Evolutionary conservation across 2,113 vertebrate genomes (phyloP).

Genomic region (Struthidea cinerea): DNA sequence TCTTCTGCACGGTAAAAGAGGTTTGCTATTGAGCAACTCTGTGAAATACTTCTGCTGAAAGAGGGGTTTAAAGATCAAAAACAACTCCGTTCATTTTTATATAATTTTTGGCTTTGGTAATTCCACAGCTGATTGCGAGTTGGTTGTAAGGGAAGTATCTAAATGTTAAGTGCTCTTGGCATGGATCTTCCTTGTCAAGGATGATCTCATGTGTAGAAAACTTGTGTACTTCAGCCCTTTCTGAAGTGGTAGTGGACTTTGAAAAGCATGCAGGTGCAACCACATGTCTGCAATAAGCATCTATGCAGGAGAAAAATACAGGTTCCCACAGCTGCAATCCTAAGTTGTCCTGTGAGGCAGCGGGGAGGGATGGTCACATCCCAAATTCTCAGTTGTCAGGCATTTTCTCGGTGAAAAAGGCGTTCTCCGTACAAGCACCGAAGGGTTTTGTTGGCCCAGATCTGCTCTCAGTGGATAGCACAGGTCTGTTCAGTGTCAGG

Average conservation of each 20-base stretch:
- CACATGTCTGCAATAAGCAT: background rate
- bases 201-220: background rate
- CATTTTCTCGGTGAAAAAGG: background rate
- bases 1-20: slow-evolving; percentile 18
- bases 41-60: slow-evolving; percentile 20
- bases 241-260: background rate
- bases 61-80: background rate
- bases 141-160: background rate
- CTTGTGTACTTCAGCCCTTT: background rate
- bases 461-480: background rate
- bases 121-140: background rate
- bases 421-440: background rate
- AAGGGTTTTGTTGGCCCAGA: background rate
- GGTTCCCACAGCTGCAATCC: background rate
- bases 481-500: background rate
- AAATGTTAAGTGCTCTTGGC: background rate
- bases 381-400: background rate
- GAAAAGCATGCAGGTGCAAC: background rate
- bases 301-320: background rate
- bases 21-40: slow-evolving; percentile 7
- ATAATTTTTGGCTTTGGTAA: background rate
- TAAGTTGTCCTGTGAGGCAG: background rate
- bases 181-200: background rate
- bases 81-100: background rate
- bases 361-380: background rate